Base-by-base conservation (phyloP, 1,140 invertebrate genomes). In the Saxidomus purpurata region DNA sequence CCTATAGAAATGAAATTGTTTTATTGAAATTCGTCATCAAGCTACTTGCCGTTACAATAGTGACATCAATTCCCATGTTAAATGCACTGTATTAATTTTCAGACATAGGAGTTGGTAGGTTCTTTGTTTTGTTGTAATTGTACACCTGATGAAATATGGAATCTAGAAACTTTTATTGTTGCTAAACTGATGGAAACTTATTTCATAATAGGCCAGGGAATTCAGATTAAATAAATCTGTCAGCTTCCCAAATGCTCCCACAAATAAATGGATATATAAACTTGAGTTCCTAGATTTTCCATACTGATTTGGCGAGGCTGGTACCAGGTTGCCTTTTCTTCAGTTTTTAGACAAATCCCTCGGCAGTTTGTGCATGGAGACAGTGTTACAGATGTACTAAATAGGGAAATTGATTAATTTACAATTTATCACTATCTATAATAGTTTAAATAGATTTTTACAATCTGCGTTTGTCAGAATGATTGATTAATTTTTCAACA, bases 141-240 rank as follows among this genome's bases (percentile, higher is more conserved):
- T 85, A 85, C 83, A 85, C 83, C 83, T 85, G 40, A 69, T 71
- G 40, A 40, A 82, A 82, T 38, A 63, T 36, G 59, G 38, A 61
- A 36, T 80, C 43, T 61, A 31, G 40, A 82, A 59, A 61, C 52
- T 82, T 61, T 82, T 63, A 82, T 61, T 82, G 80, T 63, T 82
- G 55, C 15, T 63, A 40, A 71, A 59, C 52, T 61, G 61, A 71
- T 74, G 49, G 67, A 34, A 85, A 85, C 82, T 40, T 85, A 85
- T 85, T 69, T 71, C 43, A 67, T 49, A 49, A 49, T 31, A 15
- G 31, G 38, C 63, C 15, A 34, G 82, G 82, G 67, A 74, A 67
- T 85, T 85, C 34, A 71, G 63, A 85, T 85, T 85, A 85, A 74
- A 85, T 85, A 85, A 85, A 69, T 85, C 61, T 85, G 82, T 49